Base-by-base conservation (phyloP, 2,888 invertebrate species). In the Lypha dubia region DNA sequence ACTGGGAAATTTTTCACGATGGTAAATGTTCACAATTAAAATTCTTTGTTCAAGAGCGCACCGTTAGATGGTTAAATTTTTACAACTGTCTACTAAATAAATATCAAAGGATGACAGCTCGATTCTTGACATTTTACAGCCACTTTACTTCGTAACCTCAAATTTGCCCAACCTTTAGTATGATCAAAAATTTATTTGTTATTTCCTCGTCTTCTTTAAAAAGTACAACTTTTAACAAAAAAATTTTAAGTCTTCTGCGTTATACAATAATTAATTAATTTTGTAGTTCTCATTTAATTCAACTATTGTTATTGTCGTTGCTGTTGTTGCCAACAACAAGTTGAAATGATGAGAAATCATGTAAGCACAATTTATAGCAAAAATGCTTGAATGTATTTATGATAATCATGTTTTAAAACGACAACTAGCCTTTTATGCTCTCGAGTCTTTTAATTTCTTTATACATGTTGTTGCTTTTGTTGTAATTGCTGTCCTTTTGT, bases 341-440 rank as follows among this genome's bases (percentile, higher is more conserved):
- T 70, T 75, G 56, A 81, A 62, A 46, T 75, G 28, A 56, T n/a
- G n/a, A n/a, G n/a, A 75, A 75, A 62, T 46, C 62, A 9, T 81
- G 68, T 75, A 46, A 75, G 53, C 62, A 81, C 15, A 70, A 81
- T 70, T 75, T 49, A 63, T 53, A 81, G 62, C 75, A 75, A 75
- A 75, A 75, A 44, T 75, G 24, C 28, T 75, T 15, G 44, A 32
- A 74, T 60, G n/a, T 44, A 56, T 68, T 80, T 46, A 75, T 80
- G 51, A 67, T 46, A 74, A 68, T 80, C 68, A 74, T 65, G 38
- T 70, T 71, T 73, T 15, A 73, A 44, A 65, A 70, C 56, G 53
- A 11, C 65, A 79, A 46, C 46, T 15, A 24, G 22, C 63, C 15
- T 32, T 56, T 46, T 53, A 65, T 28, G 17, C 1, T 63, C 17